phyloP scores from a whole-genome alignment of 2,113 vertebrate genomes.

The Daubentonia madagascariensis region DNA sequence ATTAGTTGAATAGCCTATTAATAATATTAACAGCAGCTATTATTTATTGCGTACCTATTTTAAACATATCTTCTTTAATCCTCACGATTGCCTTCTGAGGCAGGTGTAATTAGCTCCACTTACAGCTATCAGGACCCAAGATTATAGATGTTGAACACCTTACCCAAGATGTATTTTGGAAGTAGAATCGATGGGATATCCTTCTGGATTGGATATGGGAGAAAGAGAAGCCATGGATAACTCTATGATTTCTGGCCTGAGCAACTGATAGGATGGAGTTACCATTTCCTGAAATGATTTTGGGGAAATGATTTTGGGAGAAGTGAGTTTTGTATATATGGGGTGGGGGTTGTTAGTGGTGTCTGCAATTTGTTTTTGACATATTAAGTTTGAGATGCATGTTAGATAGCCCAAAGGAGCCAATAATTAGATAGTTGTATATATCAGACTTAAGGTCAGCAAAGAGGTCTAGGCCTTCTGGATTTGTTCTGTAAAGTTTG shows the following conservation, averaged over 20 bases:
- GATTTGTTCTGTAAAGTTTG: too few relatives aligned
- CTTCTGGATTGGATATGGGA: neutral
- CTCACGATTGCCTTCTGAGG: neutral
- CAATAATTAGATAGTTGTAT: neutral
- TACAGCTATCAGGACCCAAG: neutral
- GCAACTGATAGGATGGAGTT: neutral
- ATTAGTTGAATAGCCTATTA: neutral
- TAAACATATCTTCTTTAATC: neutral
- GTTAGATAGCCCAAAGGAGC: neutral
- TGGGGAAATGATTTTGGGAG: neutral
- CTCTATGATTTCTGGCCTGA: neutral
- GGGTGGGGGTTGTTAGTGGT: neutral
- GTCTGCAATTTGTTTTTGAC: neutral
- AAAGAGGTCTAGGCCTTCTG: neutral
- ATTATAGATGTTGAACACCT: neutral
- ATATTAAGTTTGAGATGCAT: neutral
- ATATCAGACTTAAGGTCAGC: neutral
- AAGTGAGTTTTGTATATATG: neutral
- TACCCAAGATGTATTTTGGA: neutral
- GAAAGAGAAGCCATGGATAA: neutral
- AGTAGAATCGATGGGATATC: neutral
- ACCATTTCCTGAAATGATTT: neutral
- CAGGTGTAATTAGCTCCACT: neutral
- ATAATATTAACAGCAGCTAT: neutral
- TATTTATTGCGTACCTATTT: slow-evolving; percentile 21